Conservation (phyloP, 2,797 vertebrate species). For the Neosalanx taihuensis region DNA sequence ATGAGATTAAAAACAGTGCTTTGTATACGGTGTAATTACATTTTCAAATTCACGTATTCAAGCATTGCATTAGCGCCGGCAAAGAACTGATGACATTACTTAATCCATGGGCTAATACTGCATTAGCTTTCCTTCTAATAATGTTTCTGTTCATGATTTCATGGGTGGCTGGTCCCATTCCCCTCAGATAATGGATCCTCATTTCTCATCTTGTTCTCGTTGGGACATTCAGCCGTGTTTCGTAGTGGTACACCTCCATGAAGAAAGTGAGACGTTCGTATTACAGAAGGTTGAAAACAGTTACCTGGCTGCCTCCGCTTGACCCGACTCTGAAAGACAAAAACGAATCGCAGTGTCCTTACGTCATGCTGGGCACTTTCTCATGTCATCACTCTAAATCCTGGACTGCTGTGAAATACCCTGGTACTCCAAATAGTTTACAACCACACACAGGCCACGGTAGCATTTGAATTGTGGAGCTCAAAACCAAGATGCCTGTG, state of each 20-base stretch:
- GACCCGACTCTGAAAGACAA: slow-evolving; percentile 63
- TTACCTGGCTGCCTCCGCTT: slow-evolving; percentile 74
- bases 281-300: slow-evolving; percentile 31
- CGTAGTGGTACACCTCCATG: slow-evolving; percentile 17
- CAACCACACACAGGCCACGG: slow-evolving; percentile 43
- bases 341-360: slow-evolving; percentile 3
- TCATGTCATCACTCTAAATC: slow-evolving; percentile 2
- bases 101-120: not conserved
- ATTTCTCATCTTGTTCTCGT: slow-evolving; percentile 11
- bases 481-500: slow-evolving; percentile 50
- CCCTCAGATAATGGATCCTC: slow-evolving; percentile 22
- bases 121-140: not conserved
- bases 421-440: slow-evolving; percentile 20
- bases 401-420: not conserved
- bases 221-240: slow-evolving; percentile 1
- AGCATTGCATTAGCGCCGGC: slow-evolving; percentile 13
- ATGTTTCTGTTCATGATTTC: slow-evolving; percentile 10
- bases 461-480: slow-evolving; percentile 40
- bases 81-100: slow-evolving; percentile 24
- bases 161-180: slow-evolving; percentile 23
- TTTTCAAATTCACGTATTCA: not conserved
- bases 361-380: not conserved
- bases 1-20: not conserved
- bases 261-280: not conserved
- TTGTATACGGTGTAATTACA: not conserved